These are phyloP conservation scores for Manis crassicaudata DNA, from an alignment of 2,797 vertebrate species.

Conservation along the genomic window DNA sequence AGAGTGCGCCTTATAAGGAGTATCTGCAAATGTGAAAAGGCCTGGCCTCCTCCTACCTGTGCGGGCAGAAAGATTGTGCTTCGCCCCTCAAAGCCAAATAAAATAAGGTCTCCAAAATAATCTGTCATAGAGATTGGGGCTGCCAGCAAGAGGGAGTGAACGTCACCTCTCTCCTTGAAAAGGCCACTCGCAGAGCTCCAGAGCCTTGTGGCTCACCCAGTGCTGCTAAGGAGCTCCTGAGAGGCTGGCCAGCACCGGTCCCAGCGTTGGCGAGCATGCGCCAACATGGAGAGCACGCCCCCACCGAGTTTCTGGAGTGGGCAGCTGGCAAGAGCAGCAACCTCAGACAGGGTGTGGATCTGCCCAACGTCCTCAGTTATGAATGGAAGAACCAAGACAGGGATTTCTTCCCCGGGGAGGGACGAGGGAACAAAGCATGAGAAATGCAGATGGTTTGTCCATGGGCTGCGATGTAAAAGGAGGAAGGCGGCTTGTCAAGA, in stretches of 20 bases:
- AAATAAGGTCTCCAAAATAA: not conserved
- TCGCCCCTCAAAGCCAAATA: not conserved
- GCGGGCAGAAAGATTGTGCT: not conserved
- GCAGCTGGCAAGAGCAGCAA: not conserved
- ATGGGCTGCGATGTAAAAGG: not conserved
- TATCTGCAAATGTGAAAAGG: not conserved
- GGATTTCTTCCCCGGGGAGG: not conserved
- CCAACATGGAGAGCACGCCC: not conserved
- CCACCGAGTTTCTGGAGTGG: not conserved
- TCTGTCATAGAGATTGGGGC: accelerated
- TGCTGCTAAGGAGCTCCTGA: not conserved
- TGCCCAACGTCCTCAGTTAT: not conserved
- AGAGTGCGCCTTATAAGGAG: not conserved
- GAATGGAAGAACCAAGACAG: not conserved
- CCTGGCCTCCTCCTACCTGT: not conserved
- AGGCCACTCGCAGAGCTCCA: not conserved
- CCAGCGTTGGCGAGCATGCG: accelerated
- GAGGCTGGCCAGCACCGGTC: accelerated
- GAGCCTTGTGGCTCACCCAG: not conserved
- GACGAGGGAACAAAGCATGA: not conserved
- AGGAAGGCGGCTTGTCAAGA: not conserved
- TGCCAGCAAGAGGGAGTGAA: not conserved
- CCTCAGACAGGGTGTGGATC: not conserved
- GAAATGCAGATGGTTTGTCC: not conserved
- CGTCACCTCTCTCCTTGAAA: not conserved